These are phyloP conservation scores for Nephrotoma guestfalica DNA, from an alignment of 2,888 invertebrate genomes.

Conservation along the genomic window DNA sequence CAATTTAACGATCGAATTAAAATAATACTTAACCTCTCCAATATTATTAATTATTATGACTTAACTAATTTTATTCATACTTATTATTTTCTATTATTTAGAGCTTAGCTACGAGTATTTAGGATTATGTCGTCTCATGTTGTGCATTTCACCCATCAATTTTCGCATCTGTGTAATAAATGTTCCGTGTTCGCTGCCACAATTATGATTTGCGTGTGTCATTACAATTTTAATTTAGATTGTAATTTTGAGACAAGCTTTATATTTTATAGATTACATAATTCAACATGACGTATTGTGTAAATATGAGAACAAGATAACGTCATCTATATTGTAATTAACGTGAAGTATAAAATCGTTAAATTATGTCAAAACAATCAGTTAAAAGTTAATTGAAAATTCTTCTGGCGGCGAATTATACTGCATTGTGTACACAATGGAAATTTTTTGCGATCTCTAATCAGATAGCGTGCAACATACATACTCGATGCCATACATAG, in stretches of 20 bases:
- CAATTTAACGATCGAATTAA: too few species aligned
- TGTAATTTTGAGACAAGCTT: not conserved
- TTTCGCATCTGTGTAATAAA: too few species aligned
- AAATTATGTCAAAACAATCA: not conserved
- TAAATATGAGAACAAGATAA: not conserved
- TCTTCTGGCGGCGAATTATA: not conserved
- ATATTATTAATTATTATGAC: too few species aligned
- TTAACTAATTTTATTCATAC: too few species aligned
- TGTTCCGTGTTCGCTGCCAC: too few species aligned
- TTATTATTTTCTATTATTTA: too few species aligned
- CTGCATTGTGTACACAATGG: not conserved
- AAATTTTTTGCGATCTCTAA: not conserved
- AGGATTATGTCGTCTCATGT: too few species aligned
- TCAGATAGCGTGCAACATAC: not conserved
- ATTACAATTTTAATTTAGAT: not conserved
- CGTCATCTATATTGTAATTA: not conserved
- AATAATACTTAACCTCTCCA: too few species aligned
- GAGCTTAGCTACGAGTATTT: too few species aligned
- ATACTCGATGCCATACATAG: not conserved
- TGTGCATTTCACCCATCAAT: too few species aligned
- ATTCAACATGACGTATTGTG: not conserved
- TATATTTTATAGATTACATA: not conserved
- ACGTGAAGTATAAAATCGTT: not conserved
- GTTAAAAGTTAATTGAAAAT: not conserved
- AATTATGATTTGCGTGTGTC: too few species aligned